A percentile compares a stretch with the other conserved stretches of the same genome.
Evolutionary conservation across 37 sponge, comb jelly and placozoan species (phyloP).

Genomic region (Tethya wilhelma): DNA sequence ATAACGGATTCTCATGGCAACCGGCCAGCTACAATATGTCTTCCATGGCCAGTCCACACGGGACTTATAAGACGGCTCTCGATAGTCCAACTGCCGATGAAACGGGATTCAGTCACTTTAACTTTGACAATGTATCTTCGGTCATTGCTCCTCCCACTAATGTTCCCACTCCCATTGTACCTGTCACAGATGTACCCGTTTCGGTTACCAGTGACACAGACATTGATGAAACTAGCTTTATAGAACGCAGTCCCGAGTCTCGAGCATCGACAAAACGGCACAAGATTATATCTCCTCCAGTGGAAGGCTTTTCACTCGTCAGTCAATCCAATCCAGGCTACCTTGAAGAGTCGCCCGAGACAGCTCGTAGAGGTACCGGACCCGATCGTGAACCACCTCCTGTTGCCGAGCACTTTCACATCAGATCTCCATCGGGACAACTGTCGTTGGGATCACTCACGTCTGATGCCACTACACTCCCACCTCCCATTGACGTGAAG

Average conservation of each 20-base stretch:
- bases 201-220: too few relatives aligned
- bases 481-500: neutral
- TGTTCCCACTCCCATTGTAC: neutral
- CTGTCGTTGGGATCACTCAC: neutral
- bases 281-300: neutral
- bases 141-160: neutral
- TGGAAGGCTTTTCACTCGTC: constrained; percentile 1
- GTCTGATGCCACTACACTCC: neutral
- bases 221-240: neutral
- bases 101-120: neutral
- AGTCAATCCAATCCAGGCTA: constrained; percentile 13
- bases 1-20: constrained; percentile 3
- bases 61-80: constrained; percentile 3
- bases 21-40: neutral
- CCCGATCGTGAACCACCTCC: neutral
- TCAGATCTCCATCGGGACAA: neutral
- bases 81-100: neutral
- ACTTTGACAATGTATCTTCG: neutral
- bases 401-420: neutral
- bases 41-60: neutral
- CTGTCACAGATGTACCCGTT: neutral
- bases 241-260: neutral
- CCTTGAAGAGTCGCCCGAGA: neutral
- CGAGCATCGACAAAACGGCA: neutral
- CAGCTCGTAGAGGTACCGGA: neutral